Base-by-base conservation (phyloP, 2,888 invertebrate species). In the Trachelus troglodyta region DNA sequence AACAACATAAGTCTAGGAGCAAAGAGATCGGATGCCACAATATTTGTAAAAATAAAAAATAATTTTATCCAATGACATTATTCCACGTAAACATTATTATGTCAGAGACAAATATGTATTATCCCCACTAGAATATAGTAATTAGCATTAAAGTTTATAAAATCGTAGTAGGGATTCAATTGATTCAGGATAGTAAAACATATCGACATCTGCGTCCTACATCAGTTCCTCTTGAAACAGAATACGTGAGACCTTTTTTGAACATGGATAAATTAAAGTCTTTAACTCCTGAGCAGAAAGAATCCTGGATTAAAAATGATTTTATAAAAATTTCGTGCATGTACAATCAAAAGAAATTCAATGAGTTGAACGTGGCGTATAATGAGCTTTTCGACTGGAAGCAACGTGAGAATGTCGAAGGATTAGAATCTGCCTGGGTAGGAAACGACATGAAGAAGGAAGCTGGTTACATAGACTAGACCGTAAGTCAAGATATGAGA, bases 371-470 rank as follows among this genome's bases (percentile, higher is more conserved):
- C 0, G 83, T 89, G 11, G 93, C 93, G 77, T 94, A 94, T 82
- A 92, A 94, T 83, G 89, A 92, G 73, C 83, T 94, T 78, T 94
- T 94, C 83, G 87, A 88, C 37, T 90, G 92, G 77, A 94, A 94
- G 85, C 92, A 92, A 77, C 75, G 81, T 1, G 87, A 89, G 80
- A 89, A 92, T 80, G 83, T 90, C 15, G 40, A 75, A 9, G 93
- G 93, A 80, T 90, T 93, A 85, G 94, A 94, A 84, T 92, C 93
- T 69, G 92, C 93, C 0, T 94, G 94, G 94, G 89, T 89, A 0
- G 94, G 94, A 11, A 91, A 92, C n/a, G 92, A 93, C 11, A 91
- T 92, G 92, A 91, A 89, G 75, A 89, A 90, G 82, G 86, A 85
- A 71, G 88, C 91, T 4, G 85, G 86, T 69, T 80, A 86, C 74